phyloP scores from a whole-genome alignment of 2,888 invertebrate species.

The Eristalis arbustorum region DNA sequence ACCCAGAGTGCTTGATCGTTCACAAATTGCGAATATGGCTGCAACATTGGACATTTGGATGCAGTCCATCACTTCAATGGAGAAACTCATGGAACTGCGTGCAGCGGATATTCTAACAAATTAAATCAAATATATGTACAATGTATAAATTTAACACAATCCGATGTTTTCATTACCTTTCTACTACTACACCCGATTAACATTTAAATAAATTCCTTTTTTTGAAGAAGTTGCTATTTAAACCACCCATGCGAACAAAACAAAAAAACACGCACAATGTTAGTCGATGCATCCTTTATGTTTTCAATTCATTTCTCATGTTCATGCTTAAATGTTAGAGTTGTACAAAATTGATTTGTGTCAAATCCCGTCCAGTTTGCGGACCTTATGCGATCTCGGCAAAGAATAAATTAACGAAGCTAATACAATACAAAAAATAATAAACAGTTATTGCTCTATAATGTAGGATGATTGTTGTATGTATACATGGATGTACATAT shows the following conservation, averaged over 20 bases:
- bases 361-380: slow-evolving; percentile 23
- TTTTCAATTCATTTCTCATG: slow-evolving; percentile 7
- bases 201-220: slow-evolving; percentile 2
- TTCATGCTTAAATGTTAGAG: slow-evolving; percentile 11
- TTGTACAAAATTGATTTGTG: slow-evolving; percentile 46
- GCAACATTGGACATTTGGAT: slow-evolving; percentile 79
- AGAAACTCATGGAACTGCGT: slow-evolving; percentile 79
- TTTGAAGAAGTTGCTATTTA: slow-evolving; percentile 46
- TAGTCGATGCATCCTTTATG: not conserved
- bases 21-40: slow-evolving; percentile 79
- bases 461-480: not conserved
- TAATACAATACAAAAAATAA: slow-evolving; percentile 12
- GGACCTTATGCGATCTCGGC: slow-evolving; percentile 42
- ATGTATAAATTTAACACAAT: slow-evolving; percentile 7
- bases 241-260: not conserved
- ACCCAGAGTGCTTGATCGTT: slow-evolving; percentile 86
- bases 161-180: slow-evolving; percentile 35
- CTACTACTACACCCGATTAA: slow-evolving; percentile 29
- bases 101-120: slow-evolving; percentile 80
- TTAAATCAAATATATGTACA: slow-evolving; percentile 71
- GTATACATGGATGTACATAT: not conserved
- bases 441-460: slow-evolving; percentile 33
- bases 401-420: slow-evolving; percentile 27
- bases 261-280: not conserved
- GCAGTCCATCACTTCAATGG: slow-evolving; percentile 80